Percentiles rank a stretch among this genome's conserved stretches.
Conservation (phyloP, 2,113 vertebrate species). For the Leptodactylus fuscus region DNA sequence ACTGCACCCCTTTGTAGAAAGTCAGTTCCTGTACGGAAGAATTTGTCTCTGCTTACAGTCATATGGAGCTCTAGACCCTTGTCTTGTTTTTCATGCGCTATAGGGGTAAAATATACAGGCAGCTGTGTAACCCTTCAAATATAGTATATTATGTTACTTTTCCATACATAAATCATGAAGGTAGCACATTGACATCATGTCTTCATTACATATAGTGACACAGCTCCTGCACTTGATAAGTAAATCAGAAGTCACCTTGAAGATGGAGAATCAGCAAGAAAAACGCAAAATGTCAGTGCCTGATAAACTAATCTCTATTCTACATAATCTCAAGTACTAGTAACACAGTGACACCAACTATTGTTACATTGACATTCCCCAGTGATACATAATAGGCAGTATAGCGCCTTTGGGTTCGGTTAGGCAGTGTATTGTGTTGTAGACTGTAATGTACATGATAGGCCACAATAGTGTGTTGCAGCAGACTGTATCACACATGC, state of each 20-base stretch:
- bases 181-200: not conserved
- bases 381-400: not conserved
- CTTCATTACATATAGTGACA: not conserved
- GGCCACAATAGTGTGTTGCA: too few species aligned
- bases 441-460: too few species aligned
- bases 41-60: too few species aligned
- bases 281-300: not conserved
- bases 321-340: not conserved
- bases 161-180: slow-evolving; percentile 31
- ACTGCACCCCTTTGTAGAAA: too few species aligned
- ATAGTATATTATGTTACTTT: not conserved
- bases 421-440: not conserved
- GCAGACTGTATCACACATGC: too few species aligned
- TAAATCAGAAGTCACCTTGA: slow-evolving; percentile 22
- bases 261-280: not conserved
- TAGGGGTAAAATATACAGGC: not conserved
- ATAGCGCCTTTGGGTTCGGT: not conserved
- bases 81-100: not conserved
- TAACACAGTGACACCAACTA: not conserved
- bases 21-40: too few species aligned
- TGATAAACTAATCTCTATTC: slow-evolving; percentile 8
- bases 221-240: not conserved
- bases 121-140: not conserved
- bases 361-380: not conserved
- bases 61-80: too few species aligned